These are phyloP conservation scores for Aphelocoma coerulescens DNA, from an alignment of 2,113 vertebrate genomes.

Conservation along the genomic window DNA sequence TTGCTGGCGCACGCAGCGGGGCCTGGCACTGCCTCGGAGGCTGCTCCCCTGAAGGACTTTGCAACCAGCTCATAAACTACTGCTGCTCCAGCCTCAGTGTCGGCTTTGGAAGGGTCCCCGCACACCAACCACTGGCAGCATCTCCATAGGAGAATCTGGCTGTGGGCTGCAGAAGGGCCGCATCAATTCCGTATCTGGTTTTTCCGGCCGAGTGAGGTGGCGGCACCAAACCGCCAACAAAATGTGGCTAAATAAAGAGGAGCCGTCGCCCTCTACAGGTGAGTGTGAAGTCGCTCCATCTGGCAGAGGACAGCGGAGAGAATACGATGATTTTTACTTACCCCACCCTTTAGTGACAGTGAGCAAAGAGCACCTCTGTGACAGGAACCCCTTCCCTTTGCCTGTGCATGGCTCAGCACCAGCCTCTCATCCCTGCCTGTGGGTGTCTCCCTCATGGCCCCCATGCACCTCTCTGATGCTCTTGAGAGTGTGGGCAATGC, in stretches of 20 bases:
- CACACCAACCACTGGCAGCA: background rate
- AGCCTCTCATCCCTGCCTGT: background rate
- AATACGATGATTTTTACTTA: background rate
- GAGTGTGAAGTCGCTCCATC: background rate
- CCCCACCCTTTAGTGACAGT: background rate
- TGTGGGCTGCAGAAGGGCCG: background rate
- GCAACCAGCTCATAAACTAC: background rate
- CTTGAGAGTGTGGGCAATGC: background rate
- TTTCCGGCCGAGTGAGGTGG: background rate
- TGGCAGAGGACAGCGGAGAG: background rate
- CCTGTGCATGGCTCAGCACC: background rate
- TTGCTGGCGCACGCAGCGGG: background rate
- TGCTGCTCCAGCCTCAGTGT: background rate
- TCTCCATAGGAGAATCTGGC: background rate
- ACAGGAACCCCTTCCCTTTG: background rate
- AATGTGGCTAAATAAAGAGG: background rate
- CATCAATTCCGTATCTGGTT: background rate
- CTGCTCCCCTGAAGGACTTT: background rate
- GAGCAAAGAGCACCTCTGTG: background rate
- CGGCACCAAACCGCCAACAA: background rate
- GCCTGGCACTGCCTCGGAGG: background rate
- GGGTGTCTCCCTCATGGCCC: background rate
- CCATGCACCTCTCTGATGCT: background rate
- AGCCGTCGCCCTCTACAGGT: constrained; percentile 8
- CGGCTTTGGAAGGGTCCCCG: background rate